Percentiles rank a stretch among this genome's conserved stretches.
Evolutionary conservation across 2,888 invertebrate genomes (phyloP).

Genomic region (Polyommatus icarus): DNA sequence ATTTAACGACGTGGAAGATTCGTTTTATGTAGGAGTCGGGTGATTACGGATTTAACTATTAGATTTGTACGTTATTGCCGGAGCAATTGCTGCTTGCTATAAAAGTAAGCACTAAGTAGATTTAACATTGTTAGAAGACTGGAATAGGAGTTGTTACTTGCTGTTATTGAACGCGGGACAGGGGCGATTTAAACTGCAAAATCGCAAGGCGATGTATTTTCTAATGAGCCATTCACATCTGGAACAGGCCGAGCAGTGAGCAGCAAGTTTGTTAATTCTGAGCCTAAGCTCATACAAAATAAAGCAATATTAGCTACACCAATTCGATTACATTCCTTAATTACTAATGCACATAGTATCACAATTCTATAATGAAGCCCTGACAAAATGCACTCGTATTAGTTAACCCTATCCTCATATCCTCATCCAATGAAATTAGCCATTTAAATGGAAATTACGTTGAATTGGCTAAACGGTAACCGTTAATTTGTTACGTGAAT

Average conservation of each 20-base stretch:
- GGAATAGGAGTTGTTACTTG: no score
- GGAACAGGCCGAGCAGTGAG: no score
- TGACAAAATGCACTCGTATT: background rate
- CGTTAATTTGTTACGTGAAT: background rate
- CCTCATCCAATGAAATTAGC: background rate
- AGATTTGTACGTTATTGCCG: background rate
- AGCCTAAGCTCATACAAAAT: no score
- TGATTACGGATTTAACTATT: conserved; percentile 17
- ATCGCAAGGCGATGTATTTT: no score
- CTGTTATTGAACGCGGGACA: no score
- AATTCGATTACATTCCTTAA: background rate
- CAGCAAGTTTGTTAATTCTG: no score
- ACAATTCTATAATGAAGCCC: background rate
- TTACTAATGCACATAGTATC: background rate
- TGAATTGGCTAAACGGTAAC: background rate
- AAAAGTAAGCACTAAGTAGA: background rate
- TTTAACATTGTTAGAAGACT: background rate
- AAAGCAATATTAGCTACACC: background rate
- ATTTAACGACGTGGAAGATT: conserved; percentile 18
- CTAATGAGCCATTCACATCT: no score
- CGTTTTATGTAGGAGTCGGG: conserved; percentile 17
- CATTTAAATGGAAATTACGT: conserved; percentile 9
- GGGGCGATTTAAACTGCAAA: no score
- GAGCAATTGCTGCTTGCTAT: background rate
- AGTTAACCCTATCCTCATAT: background rate